These are phyloP conservation scores for Cyrtonyx montezumae DNA, from an alignment of 2,113 vertebrate species.

Conservation along the genomic window DNA sequence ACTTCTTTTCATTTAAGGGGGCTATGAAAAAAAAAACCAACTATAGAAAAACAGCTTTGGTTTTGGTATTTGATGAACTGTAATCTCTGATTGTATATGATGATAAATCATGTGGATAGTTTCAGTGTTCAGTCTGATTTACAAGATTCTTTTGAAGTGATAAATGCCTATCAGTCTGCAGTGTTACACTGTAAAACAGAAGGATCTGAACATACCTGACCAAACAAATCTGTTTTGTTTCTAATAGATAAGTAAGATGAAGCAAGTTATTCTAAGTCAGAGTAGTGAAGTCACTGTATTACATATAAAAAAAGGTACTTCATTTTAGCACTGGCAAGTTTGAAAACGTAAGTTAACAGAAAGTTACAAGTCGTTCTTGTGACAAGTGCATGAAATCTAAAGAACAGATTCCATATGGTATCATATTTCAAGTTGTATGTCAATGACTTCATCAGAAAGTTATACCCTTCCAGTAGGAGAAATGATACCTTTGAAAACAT, in stretches of 20 bases:
- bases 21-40: conserved; percentile 35
- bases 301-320: neutral
- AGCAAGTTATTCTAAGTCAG: neutral
- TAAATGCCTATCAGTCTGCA: conserved; percentile 54
- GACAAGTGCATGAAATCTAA: conserved; percentile 70
- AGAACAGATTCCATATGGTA: conserved; percentile 69
- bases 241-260: neutral
- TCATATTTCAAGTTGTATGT: conserved; percentile 70
- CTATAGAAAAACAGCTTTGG: conserved; percentile 6
- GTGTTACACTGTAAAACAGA: conserved; percentile 43
- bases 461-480: conserved; percentile 60
- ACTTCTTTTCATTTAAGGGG: conserved; percentile 30
- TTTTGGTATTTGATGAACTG: conserved; percentile 44
- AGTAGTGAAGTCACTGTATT: neutral
- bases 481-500: conserved; percentile 50
- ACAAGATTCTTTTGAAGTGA: conserved; percentile 55
- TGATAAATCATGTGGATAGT: conserved; percentile 59
- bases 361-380: conserved; percentile 65
- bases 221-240: neutral
- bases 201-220: conserved; percentile 26
- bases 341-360: conserved; percentile 41
- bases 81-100: conserved; percentile 51
- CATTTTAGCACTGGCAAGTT: neutral
- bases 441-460: conserved; percentile 76
- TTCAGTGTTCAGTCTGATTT: conserved; percentile 41